Conservation (phyloP, 2,797 vertebrate species). For the Eulemur coronatus region DNA sequence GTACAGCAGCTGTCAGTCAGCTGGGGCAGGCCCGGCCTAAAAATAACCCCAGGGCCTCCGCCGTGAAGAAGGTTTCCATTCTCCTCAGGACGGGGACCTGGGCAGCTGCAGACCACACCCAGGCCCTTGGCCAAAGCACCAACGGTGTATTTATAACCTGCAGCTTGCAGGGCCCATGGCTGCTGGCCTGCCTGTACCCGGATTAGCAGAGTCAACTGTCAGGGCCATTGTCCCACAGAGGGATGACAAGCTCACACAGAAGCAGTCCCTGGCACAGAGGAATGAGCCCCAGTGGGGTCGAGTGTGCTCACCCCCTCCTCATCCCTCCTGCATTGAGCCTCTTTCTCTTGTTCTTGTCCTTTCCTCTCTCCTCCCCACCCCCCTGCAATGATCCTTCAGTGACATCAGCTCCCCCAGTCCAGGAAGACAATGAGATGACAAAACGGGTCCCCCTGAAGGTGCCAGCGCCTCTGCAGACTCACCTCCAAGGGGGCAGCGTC, state of each 20-base stretch:
- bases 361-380: background rate
- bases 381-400: background rate
- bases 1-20: background rate
- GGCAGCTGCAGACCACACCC: slow-evolving; percentile 12
- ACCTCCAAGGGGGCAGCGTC: background rate
- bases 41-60: background rate
- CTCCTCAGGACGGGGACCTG: background rate
- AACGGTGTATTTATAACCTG: background rate
- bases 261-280: background rate
- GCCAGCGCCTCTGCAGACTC: background rate
- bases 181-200: background rate
- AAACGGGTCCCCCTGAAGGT: background rate
- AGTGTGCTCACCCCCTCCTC: background rate
- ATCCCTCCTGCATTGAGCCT: background rate
- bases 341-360: background rate
- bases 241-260: background rate
- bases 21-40: background rate
- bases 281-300: background rate
- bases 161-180: background rate
- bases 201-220: background rate
- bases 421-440: background rate
- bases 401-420: background rate
- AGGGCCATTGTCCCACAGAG: background rate
- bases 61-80: background rate
- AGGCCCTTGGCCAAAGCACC: background rate